Percentiles rank a stretch among this genome's conserved stretches.
These are phyloP conservation scores for Anniella stebbinsi DNA, from an alignment of 2,797 vertebrate species.

Conservation along the genomic window DNA sequence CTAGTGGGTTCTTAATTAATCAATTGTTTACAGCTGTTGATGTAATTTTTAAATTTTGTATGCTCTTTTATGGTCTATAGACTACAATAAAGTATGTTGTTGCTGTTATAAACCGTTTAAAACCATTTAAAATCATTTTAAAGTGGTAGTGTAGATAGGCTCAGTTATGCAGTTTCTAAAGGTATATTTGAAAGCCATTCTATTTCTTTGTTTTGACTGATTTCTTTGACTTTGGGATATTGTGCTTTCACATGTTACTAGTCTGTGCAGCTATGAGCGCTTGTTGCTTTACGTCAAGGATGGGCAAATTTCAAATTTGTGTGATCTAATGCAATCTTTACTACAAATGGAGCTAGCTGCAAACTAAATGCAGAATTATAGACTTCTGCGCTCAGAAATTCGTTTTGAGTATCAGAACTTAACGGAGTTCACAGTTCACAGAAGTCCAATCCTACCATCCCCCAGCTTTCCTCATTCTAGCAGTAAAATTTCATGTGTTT, in stretches of 20 bases:
- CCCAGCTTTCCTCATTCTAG: neutral
- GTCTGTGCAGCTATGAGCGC: neutral
- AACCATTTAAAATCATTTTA: too few species aligned
- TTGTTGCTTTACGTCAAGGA: neutral
- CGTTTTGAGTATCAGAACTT: neutral
- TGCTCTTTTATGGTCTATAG: too few species aligned
- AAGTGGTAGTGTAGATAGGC: too few species aligned
- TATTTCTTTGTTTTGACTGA: neutral
- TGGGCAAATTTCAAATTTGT: neutral
- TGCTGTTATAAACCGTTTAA: too few species aligned
- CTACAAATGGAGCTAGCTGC: neutral
- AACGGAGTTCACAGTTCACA: neutral
- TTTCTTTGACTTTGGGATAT: neutral
- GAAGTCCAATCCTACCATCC: neutral
- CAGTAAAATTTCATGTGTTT: neutral
- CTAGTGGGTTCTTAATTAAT: too few species aligned
- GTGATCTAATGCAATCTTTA: neutral
- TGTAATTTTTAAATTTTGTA: too few species aligned
- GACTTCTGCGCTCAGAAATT: neutral
- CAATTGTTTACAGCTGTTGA: too few species aligned
- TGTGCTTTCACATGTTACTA: neutral
- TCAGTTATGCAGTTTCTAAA: neutral
- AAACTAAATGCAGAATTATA: neutral
- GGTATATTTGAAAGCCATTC: neutral
- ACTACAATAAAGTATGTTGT: too few species aligned